A percentile compares a stretch with the other conserved stretches of the same genome.
Conservation (phyloP, 2,113 vertebrate genomes). For the Opisthocomus hoazin region DNA sequence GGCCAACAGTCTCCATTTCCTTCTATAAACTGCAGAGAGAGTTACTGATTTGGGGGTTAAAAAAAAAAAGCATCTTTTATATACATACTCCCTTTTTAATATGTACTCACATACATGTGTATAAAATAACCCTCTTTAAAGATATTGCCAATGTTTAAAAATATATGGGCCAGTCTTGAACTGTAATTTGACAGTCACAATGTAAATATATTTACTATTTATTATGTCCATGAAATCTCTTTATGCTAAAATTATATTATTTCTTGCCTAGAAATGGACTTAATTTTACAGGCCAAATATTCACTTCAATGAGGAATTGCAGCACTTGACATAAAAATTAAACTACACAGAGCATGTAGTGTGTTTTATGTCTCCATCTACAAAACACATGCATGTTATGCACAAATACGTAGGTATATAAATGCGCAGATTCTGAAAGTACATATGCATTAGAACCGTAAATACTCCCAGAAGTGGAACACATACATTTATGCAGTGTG, state of each 20-base stretch:
- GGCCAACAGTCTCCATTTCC: conserved; percentile 16
- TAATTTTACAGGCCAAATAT: background rate
- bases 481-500: background rate
- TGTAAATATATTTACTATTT: background rate
- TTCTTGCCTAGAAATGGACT: background rate
- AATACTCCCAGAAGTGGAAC: background rate
- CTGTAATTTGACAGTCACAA: background rate
- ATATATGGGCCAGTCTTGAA: background rate
- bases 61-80: background rate
- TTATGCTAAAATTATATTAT: background rate
- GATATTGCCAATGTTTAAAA: background rate
- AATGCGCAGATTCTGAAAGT: background rate
- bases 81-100: background rate
- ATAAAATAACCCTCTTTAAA: background rate
- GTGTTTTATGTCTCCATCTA: background rate
- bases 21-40: conserved; percentile 2
- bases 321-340: background rate
- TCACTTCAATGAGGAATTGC: background rate
- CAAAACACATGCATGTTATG: background rate
- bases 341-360: background rate
- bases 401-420: background rate
- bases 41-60: background rate
- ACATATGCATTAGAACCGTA: background rate
- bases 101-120: rapidly evolving
- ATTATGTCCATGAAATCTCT: background rate